Base-by-base conservation (phyloP, 2,888 invertebrate genomes). In the Pandemis corylana region DNA sequence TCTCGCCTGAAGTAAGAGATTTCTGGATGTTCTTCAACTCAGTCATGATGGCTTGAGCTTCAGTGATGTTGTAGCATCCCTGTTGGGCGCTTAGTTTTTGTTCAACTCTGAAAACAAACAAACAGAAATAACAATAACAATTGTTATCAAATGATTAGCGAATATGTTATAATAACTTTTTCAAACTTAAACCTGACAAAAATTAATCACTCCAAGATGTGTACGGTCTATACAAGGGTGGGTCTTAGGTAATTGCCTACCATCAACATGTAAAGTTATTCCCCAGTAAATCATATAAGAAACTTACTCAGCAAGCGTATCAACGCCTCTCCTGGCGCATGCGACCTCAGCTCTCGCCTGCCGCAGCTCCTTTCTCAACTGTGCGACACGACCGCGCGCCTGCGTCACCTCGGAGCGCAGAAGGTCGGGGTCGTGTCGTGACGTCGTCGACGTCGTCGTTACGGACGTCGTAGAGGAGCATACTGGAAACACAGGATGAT, bases 41-140 rank as follows among this genome's bases (percentile, higher is more conserved):
- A 70, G 97, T 97, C 95, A 98, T 97, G 76, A 99, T 99, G n/a
- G 98, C 98, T 91, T 99, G 98, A 13, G 99, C 99, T 93, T 99
- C 98, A 56, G 97, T 97, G 81, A 98, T 97, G 88, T 98, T 98
- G 90, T 99, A 99, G 87, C 97, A 97, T 65, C 97, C 97, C 89
- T 97, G 96, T 81, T 97, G 97, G 36, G 97, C 96, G 87, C 96
- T 97, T 83, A 99, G 94, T 92, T 98, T 98, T 92, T 98, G 97
- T 89, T 98, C 98, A 80, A 98, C 98, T 88, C 98, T 98, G 93
- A 51, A 95, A 94, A 70, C 28, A 28, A 28, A 36, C 28, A 36
- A 36, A 36, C 28, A 36, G 2, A 36, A 36, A 36, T 36, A 36
- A 36, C 28, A 36, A 36, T 36, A 36, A 36, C 28, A 36, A 36